These are phyloP conservation scores for Pteropus rufus DNA, from an alignment of 2,797 vertebrate species.

Conservation along the genomic window DNA sequence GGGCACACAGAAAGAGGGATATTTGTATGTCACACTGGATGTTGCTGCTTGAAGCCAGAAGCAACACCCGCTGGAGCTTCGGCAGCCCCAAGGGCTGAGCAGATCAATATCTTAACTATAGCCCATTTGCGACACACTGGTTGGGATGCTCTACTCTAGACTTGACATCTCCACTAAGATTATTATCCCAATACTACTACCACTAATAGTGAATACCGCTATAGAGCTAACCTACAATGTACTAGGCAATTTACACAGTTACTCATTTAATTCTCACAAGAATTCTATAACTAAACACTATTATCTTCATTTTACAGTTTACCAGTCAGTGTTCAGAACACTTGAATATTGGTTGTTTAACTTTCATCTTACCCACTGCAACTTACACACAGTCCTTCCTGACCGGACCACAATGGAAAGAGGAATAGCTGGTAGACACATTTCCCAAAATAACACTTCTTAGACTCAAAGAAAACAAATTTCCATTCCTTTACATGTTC, in stretches of 20 bases:
- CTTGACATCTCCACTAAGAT: neutral
- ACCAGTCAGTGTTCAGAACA: neutral
- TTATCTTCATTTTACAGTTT: neutral
- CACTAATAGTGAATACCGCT: neutral
- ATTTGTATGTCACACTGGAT: neutral
- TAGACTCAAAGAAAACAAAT: constrained; percentile 29
- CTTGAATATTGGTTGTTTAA: neutral
- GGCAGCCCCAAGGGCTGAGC: neutral
- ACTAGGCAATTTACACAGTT: neutral
- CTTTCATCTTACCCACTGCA: neutral
- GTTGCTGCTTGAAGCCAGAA: neutral
- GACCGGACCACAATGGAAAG: neutral
- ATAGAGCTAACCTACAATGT: neutral
- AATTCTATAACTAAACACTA: neutral
- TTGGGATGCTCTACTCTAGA: neutral
- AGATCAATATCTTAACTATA: neutral
- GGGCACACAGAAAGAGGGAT: neutral
- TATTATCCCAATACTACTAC: neutral
- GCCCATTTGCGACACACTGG: neutral
- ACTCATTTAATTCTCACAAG: neutral
- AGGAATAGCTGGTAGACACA: neutral
- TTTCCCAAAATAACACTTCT: constrained; percentile 21
- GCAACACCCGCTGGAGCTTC: neutral
- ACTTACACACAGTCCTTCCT: neutral
- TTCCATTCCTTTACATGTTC: neutral